Base-by-base conservation (phyloP, 2,888 invertebrate genomes). In the Tiphia femorata region DNA sequence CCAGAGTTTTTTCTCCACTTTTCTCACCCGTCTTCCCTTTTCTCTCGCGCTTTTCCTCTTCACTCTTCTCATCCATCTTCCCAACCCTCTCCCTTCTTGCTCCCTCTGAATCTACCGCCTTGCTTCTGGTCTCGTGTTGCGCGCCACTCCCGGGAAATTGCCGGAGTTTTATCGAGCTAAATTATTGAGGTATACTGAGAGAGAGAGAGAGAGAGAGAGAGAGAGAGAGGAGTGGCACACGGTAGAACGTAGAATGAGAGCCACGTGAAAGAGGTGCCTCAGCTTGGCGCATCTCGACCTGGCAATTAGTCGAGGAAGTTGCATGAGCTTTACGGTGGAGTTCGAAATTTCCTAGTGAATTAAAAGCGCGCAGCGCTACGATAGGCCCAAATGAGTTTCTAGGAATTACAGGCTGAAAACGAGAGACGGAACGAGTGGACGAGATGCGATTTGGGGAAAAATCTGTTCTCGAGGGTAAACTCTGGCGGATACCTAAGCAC, bases 281-380 rank as follows among this genome's bases (percentile, higher is more conserved):
- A 2, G 5, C n/a, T 19, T 10, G 38, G 14, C 25, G 44, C 43
- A 42, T 53, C 33, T 33, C 25, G 16, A 16, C 25, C 6, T 35
- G 25, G 37, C 48, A 63, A 60, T 66, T 63, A 56, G 59, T 59
- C 58, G 60, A n/a, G n/a, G n/a, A n/a, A n/a, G n/a, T n/a, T n/a
- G n/a, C n/a, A n/a, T n/a, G n/a, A n/a, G n/a, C n/a, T n/a, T n/a
- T n/a, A n/a, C n/a, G n/a, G n/a, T n/a, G n/a, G n/a, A n/a, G n/a
- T n/a, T n/a, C n/a, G n/a, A n/a, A n/a, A n/a, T n/a, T n/a, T n/a
- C n/a, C n/a, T n/a, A n/a, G n/a, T n/a, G n/a, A n/a, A n/a, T n/a
- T n/a, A n/a, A n/a, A n/a, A n/a, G n/a, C n/a, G n/a, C n/a, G n/a
- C n/a, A n/a, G n/a, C n/a, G n/a, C n/a, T n/a, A n/a, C n/a, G n/a